phyloP scores from a whole-genome alignment of 2,113 vertebrate genomes.

The Albula glossodonta region DNA sequence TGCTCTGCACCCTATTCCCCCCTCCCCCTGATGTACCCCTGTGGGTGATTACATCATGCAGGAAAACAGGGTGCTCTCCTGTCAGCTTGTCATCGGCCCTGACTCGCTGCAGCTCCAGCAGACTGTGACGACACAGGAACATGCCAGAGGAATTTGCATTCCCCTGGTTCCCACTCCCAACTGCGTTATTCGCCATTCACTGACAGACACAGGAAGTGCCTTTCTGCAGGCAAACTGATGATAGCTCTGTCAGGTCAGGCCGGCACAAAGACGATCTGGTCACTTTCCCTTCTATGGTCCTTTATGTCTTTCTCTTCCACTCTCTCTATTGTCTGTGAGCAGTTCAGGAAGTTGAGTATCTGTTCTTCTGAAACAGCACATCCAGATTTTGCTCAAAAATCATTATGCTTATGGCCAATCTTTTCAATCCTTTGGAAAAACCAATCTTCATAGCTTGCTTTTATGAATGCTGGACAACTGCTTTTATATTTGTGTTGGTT shows the following conservation, averaged over 20 bases:
- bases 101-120: constrained; percentile 47
- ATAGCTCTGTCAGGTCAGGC: constrained; percentile 28
- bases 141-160: constrained; percentile 31
- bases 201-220: constrained; percentile 46
- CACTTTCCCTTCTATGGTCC: constrained; percentile 56
- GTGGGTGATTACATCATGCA: constrained; percentile 43
- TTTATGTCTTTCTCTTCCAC: background rate
- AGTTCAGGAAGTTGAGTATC: background rate
- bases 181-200: background rate
- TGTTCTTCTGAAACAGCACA: background rate
- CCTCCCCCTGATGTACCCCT: constrained; percentile 28
- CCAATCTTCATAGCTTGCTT: too few species aligned
- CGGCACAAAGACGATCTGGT: background rate
- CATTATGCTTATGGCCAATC: background rate
- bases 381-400: too few species aligned
- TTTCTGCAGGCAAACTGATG: constrained; percentile 3
- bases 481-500: too few species aligned
- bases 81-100: constrained; percentile 47
- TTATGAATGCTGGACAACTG: too few species aligned
- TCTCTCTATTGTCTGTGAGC: background rate
- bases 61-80: constrained; percentile 25
- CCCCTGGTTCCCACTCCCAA: constrained; percentile 4
- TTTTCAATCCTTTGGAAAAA: too few species aligned
- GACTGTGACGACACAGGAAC: constrained; percentile 60
- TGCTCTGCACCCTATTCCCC: background rate